Base-by-base conservation (phyloP, 2,113 vertebrate genomes). In the Dicrurus megarhynchus region DNA sequence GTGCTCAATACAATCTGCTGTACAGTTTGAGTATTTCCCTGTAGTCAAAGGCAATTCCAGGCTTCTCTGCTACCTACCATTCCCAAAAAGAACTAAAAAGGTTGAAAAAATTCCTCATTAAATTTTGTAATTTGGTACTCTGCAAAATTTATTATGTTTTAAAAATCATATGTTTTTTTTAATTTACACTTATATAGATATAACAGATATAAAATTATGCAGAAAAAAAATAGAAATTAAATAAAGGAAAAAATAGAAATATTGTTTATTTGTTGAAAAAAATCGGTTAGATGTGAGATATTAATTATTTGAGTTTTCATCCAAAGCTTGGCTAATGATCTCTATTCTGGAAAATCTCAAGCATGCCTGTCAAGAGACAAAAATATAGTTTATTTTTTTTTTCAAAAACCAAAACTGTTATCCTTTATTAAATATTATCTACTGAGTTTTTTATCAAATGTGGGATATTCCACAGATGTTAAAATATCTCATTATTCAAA, bases 331-430 rank as follows among this genome's bases (percentile, higher is more conserved):
- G 17, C 70, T 79, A 64, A 35, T 49, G 16, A 46, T 32, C 3
- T 74, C 22, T 77, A 1, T 65, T 77, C 18, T 70, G 20, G 37
- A 74, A 81, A 70, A 70, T n/a, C 21, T 47, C 8, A 77, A 7
- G 50, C 21, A 37, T 27, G 1, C 4, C 5, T 71, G 8, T 41
- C 32, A 89, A 39, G 42, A 61, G 3, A 65, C 4, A 49, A 67
- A 57, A 63, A n/a, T 37, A 39, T 2, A 56, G 5, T 35, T 82
- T 13, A 27, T n/a, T n/a, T n/a, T n/a, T n/a, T 2, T 10, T 28
- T 63, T 56, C 5, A 39, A 46, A 73, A 49, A 13, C 0, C 1
- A 7, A 28, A 76, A 22, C 7, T 9, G 0, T 35, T 39, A 30
- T 84, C 0, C 23, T 79, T 56, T 56, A 2, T 50, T 53, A 63